Conservation (phyloP, 2,888 invertebrate species). For the Dinocampus coccinellae region DNA sequence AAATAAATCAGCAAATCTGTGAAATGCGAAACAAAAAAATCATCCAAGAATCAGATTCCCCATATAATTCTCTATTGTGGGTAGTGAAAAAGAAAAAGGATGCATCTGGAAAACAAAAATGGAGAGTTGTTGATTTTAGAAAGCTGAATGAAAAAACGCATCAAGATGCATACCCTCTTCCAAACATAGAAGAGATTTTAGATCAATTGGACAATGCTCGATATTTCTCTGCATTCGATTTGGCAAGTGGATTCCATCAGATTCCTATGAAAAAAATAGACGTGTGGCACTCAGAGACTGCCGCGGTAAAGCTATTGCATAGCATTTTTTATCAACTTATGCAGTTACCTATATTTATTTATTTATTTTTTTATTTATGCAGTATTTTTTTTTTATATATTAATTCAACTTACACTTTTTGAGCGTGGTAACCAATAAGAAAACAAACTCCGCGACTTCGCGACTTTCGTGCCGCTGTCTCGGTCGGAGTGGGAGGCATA, state of each 20-base stretch:
- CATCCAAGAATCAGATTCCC: conserved; percentile 14
- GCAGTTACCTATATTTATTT: too few relatives aligned
- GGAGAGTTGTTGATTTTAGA: conserved; percentile 20
- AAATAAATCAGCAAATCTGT: neutral
- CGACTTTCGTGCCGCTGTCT: too few relatives aligned
- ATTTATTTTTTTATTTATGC: too few relatives aligned
- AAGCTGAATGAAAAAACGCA: conserved; percentile 34
- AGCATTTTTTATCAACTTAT: too few relatives aligned
- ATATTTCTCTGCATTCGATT: conserved; percentile 49
- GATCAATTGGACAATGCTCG: conserved; percentile 45
- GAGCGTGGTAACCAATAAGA: too few relatives aligned
- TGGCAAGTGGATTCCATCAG: conserved; percentile 50
- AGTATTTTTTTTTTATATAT: too few relatives aligned
- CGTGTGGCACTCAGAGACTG: too few relatives aligned
- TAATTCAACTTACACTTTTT: too few relatives aligned
- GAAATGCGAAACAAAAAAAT: neutral
- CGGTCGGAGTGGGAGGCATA: too few relatives aligned
- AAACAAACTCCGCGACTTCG: too few relatives aligned
- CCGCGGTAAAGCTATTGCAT: too few relatives aligned
- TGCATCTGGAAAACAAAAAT: conserved; percentile 27
- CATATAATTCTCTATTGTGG: conserved; percentile 31
- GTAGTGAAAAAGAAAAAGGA: conserved; percentile 32
- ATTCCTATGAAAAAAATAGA: conserved; percentile 44
- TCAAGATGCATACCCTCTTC: conserved; percentile 33
- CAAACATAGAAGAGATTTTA: conserved; percentile 38